Conservation (phyloP, 2,888 invertebrate species). For the Epinotia brunnichana region DNA sequence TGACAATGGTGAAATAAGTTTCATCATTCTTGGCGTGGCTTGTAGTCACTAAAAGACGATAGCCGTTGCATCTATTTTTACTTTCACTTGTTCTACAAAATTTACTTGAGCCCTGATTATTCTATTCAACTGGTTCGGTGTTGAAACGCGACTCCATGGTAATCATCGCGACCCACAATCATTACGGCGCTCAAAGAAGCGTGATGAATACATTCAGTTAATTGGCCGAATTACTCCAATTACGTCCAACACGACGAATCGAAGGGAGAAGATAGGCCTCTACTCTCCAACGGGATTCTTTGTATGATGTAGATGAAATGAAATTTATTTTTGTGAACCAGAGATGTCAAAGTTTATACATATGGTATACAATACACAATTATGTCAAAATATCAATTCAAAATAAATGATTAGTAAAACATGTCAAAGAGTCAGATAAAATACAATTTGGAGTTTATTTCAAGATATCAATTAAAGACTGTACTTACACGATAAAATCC, state of each 20-base stretch:
- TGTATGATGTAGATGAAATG: neutral
- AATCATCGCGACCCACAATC: neutral
- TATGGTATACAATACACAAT: no score
- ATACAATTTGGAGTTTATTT: no score
- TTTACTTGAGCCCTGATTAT: neutral
- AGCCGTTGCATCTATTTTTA: neutral
- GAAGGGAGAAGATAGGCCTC: neutral
- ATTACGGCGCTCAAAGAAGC: slow-evolving; percentile 2
- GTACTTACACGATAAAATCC: no score
- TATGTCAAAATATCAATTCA: no score
- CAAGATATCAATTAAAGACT: no score
- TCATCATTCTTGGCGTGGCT: neutral
- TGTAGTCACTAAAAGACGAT: neutral
- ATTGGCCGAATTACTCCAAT: slow-evolving; percentile 13
- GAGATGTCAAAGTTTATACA: no score
- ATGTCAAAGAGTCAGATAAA: no score
- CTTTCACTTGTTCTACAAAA: neutral
- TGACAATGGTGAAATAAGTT: neutral
- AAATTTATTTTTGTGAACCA: no score
- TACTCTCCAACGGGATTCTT: neutral
- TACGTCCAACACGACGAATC: neutral
- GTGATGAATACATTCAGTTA: slow-evolving; percentile 10
- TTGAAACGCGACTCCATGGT: neutral
- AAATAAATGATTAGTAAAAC: no score
- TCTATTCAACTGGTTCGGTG: neutral